Evolutionary conservation across 2,888 invertebrate genomes (phyloP).

Genomic region (Synanthedon tipuliformis): DNA sequence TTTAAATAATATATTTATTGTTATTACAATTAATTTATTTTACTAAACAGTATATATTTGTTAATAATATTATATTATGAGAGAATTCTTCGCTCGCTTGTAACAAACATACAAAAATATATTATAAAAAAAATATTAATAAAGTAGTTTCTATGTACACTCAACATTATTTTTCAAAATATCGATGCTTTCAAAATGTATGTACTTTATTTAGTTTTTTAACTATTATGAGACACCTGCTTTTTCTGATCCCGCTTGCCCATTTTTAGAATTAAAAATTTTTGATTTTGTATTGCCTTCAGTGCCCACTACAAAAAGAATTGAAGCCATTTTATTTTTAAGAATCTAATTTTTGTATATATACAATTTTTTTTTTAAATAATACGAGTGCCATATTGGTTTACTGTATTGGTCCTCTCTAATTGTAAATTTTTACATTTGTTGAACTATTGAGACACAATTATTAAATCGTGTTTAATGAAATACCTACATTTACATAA

Average conservation of each 20-base stretch:
- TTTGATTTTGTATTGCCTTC: background rate
- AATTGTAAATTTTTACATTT: conserved; percentile 5
- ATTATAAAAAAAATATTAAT: too few species aligned
- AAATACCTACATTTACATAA: background rate
- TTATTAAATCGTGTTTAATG: conserved; percentile 5
- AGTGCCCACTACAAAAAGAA: background rate
- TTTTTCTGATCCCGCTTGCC: background rate
- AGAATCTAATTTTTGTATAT: background rate
- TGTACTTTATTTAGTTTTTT: background rate
- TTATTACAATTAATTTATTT: too few species aligned
- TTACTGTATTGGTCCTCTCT: conserved; percentile 5
- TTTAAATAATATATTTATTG: too few species aligned
- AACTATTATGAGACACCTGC: background rate
- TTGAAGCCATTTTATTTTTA: background rate
- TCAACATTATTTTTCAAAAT: too few species aligned
- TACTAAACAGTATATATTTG: too few species aligned
- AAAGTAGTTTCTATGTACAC: background rate
- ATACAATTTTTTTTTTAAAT: background rate
- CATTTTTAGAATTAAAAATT: background rate
- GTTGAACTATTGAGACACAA: conserved; percentile 3
- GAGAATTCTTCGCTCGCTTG: too few species aligned
- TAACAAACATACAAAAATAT: too few species aligned
- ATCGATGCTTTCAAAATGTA: background rate
- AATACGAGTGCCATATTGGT: conserved; percentile 1
- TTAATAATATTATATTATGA: too few species aligned